Evolutionary conservation across 1,140 invertebrate genomes (phyloP).

Genomic region (Hyphantria cunea): DNA sequence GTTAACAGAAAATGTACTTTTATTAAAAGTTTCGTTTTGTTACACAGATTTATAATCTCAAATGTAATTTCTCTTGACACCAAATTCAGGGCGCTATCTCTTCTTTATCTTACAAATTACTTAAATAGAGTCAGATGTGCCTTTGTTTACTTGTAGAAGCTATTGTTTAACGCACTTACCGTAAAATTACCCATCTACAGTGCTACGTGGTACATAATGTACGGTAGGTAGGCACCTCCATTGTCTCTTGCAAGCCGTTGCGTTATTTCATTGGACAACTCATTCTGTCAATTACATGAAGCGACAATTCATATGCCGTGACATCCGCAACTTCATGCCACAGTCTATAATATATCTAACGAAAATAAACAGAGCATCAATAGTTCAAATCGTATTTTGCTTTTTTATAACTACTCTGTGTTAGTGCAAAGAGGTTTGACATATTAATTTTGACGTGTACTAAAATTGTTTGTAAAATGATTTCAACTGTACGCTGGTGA

Average conservation of each 20-base stretch:
- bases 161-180: constrained; percentile 63
- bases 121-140: constrained; percentile 45
- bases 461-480: constrained; percentile 10
- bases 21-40: too few species aligned
- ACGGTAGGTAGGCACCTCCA: constrained; percentile 39
- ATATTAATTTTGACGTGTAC: constrained; percentile 1
- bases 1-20: too few species aligned
- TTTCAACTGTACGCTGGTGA: constrained; percentile 6
- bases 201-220: constrained; percentile 49
- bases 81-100: constrained; percentile 28
- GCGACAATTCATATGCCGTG: constrained; percentile 58
- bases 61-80: too few species aligned
- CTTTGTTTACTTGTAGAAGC: constrained; percentile 59
- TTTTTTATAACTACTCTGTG: constrained; percentile 24
- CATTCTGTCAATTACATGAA: constrained; percentile 40
- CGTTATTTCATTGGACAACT: constrained; percentile 33
- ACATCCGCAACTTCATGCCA: constrained; percentile 43
- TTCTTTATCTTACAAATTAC: constrained; percentile 44
- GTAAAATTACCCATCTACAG: constrained; percentile 62
- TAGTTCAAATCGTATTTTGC: constrained; percentile 20
- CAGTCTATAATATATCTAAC: constrained; percentile 35
- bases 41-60: too few species aligned
- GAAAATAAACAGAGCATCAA: constrained; percentile 12
- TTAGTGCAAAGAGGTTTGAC: constrained; percentile 5
- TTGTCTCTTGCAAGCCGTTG: constrained; percentile 45